Percentiles rank a stretch among this genome's conserved stretches.
phyloP scores from a whole-genome alignment of 1,140 invertebrate species.

The Diorhabda sublineata region DNA sequence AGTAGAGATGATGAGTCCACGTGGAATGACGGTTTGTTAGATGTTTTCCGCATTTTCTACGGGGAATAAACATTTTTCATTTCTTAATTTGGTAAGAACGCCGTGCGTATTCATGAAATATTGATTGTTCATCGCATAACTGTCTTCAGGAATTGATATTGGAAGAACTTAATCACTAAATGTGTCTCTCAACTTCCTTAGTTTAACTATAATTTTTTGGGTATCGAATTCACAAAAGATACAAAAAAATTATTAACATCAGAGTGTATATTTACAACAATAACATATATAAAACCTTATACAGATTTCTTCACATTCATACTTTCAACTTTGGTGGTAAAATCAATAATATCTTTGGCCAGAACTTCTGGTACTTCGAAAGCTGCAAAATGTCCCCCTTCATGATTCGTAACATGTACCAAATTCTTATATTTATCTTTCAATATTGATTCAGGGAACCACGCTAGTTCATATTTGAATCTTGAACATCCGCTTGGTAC shows the following conservation, averaged over 20 bases:
- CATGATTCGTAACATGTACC: constrained; percentile 56
- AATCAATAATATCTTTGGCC: constrained; percentile 55
- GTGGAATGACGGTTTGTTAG: too few species aligned
- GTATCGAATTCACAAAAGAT: neutral
- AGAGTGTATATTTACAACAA: neutral
- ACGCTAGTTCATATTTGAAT: constrained; percentile 60
- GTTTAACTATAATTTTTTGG: neutral
- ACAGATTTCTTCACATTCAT: neutral
- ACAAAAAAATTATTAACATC: neutral
- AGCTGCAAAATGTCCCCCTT: constrained; percentile 76
- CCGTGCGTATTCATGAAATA: too few species aligned
- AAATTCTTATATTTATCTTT: constrained; percentile 58
- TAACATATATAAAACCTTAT: neutral
- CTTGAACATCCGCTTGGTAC: constrained; percentile 62
- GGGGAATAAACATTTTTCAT: too few species aligned
- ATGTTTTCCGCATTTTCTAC: too few species aligned
- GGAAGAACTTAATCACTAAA: too few species aligned
- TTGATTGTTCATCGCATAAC: too few species aligned
- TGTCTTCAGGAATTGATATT: too few species aligned
- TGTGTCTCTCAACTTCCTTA: too few species aligned
- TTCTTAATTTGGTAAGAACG: too few species aligned
- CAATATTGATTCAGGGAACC: constrained; percentile 56
- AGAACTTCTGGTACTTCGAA: constrained; percentile 72
- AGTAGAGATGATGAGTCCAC: too few species aligned
- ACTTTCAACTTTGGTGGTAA: constrained; percentile 24